A percentile compares a stretch with the other conserved stretches of the same genome.
phyloP scores from a whole-genome alignment of 2,888 invertebrate genomes.

The Drosophila mimica region DNA sequence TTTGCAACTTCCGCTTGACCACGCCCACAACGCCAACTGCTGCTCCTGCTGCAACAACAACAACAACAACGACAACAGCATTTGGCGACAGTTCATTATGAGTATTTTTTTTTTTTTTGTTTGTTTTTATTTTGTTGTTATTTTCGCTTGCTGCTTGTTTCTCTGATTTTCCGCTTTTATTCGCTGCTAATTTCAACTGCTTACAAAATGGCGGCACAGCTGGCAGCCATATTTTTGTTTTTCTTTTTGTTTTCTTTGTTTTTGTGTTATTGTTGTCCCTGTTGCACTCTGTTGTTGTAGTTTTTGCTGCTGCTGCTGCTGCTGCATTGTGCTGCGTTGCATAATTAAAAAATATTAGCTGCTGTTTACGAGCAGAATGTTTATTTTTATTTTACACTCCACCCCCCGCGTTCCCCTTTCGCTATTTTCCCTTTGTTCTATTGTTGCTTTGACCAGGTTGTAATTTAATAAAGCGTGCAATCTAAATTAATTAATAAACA shows the following conservation, averaged over 20 bases:
- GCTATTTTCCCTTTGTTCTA: background rate
- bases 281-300: conserved; percentile 13
- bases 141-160: conserved; percentile 22
- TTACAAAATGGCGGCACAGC: conserved; percentile 74
- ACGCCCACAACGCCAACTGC: conserved; percentile 44
- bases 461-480: conserved; percentile 52
- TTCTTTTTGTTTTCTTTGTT: conserved; percentile 18
- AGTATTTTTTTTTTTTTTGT: conserved; percentile 18
- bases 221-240: conserved; percentile 64
- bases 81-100: conserved; percentile 57
- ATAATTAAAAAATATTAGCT: conserved; percentile 73
- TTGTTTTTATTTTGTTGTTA: too few species aligned
- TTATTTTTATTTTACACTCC: conserved; percentile 38
- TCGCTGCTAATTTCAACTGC: conserved; percentile 67
- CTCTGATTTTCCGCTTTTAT: conserved; percentile 31
- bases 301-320: background rate
- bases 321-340: conserved; percentile 51
- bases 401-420: background rate
- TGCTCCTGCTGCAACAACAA: conserved; percentile 18
- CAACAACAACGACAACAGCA: conserved; percentile 38
- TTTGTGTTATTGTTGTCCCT: background rate
- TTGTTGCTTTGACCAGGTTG: conserved; percentile 26
- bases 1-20: conserved; percentile 53
- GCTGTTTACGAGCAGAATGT: conserved; percentile 62
- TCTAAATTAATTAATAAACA: conserved; percentile 61